Evolutionary conservation across 1,140 invertebrate genomes (phyloP), one percentile per base, ranked within the genome.

Genomic region (Belonocnema kinseyi): DNA sequence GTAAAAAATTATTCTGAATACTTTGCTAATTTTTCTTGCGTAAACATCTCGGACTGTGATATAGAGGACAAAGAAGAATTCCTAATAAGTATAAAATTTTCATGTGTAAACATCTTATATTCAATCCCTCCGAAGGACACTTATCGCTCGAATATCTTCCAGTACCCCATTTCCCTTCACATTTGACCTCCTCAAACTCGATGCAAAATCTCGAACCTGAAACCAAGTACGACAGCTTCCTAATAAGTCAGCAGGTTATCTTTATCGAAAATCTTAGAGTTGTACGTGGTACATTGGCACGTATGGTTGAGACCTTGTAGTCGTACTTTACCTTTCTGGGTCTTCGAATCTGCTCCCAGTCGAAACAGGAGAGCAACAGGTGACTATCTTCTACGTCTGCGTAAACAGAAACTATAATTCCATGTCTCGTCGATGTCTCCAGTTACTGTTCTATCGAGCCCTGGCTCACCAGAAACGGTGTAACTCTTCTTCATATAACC

Each of bases 221-320:
- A 76, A 75, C 75, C 61, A 61, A 75, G 58, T 56, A 74, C 76
- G 73, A 82, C 77, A 77, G 75, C 81, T 82, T 82, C 78, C 81
- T 80, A 82, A 80, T 82, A 82, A 82, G 80, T 83, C 81, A 81
- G 74, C 75, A 75, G 58, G 78, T 82, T 84, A 86, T 86, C 82
- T 86, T 80, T 79, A 82, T 83, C 81, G 80, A 83, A 82, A 86
- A 86, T 86, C 83, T 85, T 76, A 70, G 3, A 71, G 58, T 76
- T 74, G 81, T 80, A 85, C 83, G 80, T 79, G 80, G 80, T 82
- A 86, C 85, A 86, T 86, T 85, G 83, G 83, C 85, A 84, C 78
- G 81, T 82, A 85, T 82, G 83, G 80, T 80, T 78, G 84, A 80
- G 80, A 83, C 76, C 80, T 76, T 80, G 77, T 83, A 82, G 80